Conservation (phyloP, 2,113 vertebrate species). For the Spea multiplicata region DNA sequence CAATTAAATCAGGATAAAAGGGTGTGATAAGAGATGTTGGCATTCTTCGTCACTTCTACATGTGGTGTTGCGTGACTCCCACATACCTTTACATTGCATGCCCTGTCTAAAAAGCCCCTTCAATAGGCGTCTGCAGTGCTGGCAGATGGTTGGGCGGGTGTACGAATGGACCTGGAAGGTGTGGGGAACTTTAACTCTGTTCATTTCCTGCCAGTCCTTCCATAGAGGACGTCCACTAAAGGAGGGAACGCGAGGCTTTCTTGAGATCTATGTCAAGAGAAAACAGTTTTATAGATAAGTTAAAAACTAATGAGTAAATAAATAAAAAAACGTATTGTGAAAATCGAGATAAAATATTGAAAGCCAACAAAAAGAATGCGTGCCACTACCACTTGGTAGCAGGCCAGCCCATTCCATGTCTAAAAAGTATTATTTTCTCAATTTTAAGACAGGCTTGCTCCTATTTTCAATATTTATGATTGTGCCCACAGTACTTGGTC, state of each 20-base stretch:
- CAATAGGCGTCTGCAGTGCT: constrained; percentile 93
- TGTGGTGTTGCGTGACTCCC: neutral
- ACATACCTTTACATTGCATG: constrained; percentile 96
- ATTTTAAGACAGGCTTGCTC: too few relatives aligned
- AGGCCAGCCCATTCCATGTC: too few relatives aligned
- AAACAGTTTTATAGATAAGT: neutral
- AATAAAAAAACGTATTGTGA: neutral
- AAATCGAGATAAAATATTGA: too few relatives aligned
- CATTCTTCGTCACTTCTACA: too few relatives aligned
- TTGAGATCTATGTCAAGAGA: constrained; percentile 5
- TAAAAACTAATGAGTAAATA: neutral
- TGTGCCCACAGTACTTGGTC: too few relatives aligned
- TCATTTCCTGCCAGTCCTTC: constrained; percentile 98
- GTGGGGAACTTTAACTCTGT: constrained; percentile 94
- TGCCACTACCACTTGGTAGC: too few relatives aligned
- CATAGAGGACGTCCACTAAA: constrained; percentile 97
- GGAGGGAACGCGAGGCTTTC: constrained; percentile 50
- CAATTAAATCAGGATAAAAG: too few relatives aligned
- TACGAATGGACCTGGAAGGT: constrained; percentile 98
- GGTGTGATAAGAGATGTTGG: too few relatives aligned
- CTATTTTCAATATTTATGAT: too few relatives aligned
- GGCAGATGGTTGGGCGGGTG: constrained; percentile 95
- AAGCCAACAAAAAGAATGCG: too few relatives aligned
- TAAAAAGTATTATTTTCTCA: too few relatives aligned
- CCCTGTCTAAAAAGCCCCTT: constrained; percentile 97